Evolutionary conservation across 1,140 invertebrate species (phyloP), one percentile per base, ranked within the genome.

Genomic region (Zaprionus gabonicus): DNA sequence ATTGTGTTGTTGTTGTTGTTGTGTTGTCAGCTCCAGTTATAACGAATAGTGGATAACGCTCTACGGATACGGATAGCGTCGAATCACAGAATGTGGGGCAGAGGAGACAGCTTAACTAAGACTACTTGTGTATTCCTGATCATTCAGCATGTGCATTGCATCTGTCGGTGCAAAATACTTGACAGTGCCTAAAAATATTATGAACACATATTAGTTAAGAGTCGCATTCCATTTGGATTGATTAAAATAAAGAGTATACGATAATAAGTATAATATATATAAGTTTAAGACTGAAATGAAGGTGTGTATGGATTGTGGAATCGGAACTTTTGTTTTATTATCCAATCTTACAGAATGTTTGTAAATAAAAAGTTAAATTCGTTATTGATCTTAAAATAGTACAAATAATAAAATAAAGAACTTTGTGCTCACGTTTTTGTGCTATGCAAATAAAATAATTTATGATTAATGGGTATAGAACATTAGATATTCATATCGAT

Each of bases 151-250:
- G 76, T 94, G 92, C 81, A 95, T 94, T 65, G 94, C 94, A 85
- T 95, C 94, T 74, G 93, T 94, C 65, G 94, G 94, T 86, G 94
- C 93, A 78, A 94, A 93, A 86, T 95, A 95, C 87, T 93, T 94
- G 78, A 91, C 91, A 76, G 88, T 91, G 80, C 85, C 91, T 92
- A 91, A 75, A 92, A 92, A 60, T 80, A 85, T 74, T 77, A 57
- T 55, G 64, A 73, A 84, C 12, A 68, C 56, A 53, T 4, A 72
- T 90, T 84, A 87, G 78, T 79, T 56, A 60, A 31, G 36, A 51
- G 20, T 51, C 12, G 25, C 20, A 25, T 51, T 51, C 23, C 20
- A 20, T 25, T 51, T 51, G 20, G 4, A 25, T 4, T 25, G 25
- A 51, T 12, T 10, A 51, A 49, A 10, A 46, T 46, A 41, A 51